These are phyloP conservation scores for Seriola aureovittata DNA, from an alignment of 2,113 vertebrate genomes.

Conservation along the genomic window DNA sequence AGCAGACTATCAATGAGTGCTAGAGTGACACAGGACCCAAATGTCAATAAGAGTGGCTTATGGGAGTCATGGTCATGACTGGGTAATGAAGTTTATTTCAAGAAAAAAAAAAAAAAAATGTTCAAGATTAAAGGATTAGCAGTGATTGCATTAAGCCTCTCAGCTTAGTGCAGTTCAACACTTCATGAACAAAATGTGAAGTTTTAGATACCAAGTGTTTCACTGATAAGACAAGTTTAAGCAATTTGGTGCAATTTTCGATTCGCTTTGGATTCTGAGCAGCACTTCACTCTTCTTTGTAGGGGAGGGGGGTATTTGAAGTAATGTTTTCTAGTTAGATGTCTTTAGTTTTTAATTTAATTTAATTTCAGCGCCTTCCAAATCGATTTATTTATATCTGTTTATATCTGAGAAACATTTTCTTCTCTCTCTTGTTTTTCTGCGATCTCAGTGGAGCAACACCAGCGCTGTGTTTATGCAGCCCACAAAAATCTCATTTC, in stretches of 20 bases:
- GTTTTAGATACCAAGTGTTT: constrained; percentile 40
- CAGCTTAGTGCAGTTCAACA: constrained; percentile 35
- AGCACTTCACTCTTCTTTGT: background rate
- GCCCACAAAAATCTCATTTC: constrained; percentile 52
- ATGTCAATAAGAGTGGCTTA: constrained; percentile 23
- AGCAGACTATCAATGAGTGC: constrained; percentile 18
- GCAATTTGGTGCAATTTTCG: constrained; percentile 29
- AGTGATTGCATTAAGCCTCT: constrained; percentile 58
- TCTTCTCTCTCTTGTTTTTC: constrained; percentile 18
- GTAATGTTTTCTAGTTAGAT: constrained; percentile 1
- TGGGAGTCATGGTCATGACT: constrained; percentile 17
- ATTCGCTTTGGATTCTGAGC: constrained; percentile 31
- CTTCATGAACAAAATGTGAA: constrained; percentile 51
- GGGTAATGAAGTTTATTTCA: constrained; percentile 43
- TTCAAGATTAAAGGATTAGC: constrained; percentile 64
- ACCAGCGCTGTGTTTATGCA: constrained; percentile 27
- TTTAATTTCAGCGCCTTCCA: constrained; percentile 16
- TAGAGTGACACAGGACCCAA: constrained; percentile 11
- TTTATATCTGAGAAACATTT: constrained; percentile 25
- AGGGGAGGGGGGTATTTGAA: background rate
- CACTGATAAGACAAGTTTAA: constrained; percentile 47
- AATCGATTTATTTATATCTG: constrained; percentile 42
- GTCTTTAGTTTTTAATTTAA: constrained; percentile 36
- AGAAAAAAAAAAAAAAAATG: constrained; percentile 16
- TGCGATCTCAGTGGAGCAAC: constrained; percentile 30